Evolutionary conservation across 2,797 vertebrate genomes (phyloP).

Genomic region (Alectoris magna): DNA sequence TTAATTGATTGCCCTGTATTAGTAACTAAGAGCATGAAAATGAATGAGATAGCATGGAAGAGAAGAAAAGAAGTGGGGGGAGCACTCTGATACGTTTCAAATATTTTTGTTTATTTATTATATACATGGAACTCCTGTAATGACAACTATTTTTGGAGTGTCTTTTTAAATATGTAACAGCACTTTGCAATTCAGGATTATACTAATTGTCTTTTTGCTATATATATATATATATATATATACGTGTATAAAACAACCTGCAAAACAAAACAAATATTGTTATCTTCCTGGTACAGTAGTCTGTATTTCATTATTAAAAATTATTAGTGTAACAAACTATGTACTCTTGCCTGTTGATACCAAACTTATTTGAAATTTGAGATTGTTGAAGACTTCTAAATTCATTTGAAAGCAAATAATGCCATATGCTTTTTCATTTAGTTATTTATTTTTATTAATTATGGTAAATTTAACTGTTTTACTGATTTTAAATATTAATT

Average conservation of each 20-base stretch:
- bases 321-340: neutral
- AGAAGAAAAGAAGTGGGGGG: neutral
- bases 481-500: neutral
- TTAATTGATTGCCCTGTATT: neutral
- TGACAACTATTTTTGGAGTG: neutral
- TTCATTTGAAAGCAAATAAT: neutral
- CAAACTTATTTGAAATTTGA: neutral
- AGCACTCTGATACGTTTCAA: neutral
- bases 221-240: neutral
- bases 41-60: neutral
- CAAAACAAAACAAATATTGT: neutral
- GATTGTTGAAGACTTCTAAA: neutral
- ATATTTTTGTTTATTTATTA: neutral
- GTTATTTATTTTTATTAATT: neutral
- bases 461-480: neutral
- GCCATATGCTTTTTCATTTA: neutral
- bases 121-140: neutral
- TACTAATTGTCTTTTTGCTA: neutral
- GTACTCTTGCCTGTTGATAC: neutral
- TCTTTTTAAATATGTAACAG: neutral
- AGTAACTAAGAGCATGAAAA: neutral
- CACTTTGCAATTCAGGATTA: neutral
- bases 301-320: neutral
- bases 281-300: neutral
- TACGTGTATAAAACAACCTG: neutral